A percentile compares a stretch with the other conserved stretches of the same genome.
These are phyloP conservation scores for Chelonus insularis DNA, from an alignment of 1,140 invertebrate species.

Conservation along the genomic window DNA sequence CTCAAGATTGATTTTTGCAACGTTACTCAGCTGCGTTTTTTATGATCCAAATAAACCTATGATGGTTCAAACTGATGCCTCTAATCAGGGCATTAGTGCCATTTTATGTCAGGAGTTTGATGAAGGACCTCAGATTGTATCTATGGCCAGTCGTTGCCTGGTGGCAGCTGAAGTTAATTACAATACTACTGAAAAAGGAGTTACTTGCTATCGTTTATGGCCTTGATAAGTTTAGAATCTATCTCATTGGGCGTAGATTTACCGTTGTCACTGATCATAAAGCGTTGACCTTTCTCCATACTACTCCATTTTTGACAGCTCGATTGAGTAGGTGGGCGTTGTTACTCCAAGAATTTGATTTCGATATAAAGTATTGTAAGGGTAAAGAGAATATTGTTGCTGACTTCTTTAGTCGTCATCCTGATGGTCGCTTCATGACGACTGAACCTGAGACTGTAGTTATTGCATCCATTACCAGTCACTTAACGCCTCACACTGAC, in stretches of 20 bases:
- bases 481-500: not conserved
- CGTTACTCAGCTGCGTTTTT: not conserved
- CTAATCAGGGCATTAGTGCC: no score
- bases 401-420: slow-evolving; percentile 6
- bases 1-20: not conserved
- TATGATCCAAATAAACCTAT: not conserved
- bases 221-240: not conserved
- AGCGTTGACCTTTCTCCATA: not conserved
- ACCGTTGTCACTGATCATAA: not conserved
- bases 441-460: not conserved
- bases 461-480: not conserved
- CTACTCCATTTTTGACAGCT: not conserved
- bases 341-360: not conserved
- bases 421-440: not conserved
- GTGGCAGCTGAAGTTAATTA: not conserved
- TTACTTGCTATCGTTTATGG: no score
- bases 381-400: not conserved
- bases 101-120: no score
- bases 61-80: no score
- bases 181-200: not conserved
- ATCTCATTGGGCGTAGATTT: not conserved
- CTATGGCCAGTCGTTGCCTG: not conserved
- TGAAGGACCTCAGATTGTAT: not conserved
- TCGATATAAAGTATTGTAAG: not conserved
- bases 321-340: not conserved